Percentiles rank a stretch among this genome's conserved stretches.
These are phyloP conservation scores for Lutra lutra DNA, from an alignment of 2,797 vertebrate genomes.

Conservation along the genomic window DNA sequence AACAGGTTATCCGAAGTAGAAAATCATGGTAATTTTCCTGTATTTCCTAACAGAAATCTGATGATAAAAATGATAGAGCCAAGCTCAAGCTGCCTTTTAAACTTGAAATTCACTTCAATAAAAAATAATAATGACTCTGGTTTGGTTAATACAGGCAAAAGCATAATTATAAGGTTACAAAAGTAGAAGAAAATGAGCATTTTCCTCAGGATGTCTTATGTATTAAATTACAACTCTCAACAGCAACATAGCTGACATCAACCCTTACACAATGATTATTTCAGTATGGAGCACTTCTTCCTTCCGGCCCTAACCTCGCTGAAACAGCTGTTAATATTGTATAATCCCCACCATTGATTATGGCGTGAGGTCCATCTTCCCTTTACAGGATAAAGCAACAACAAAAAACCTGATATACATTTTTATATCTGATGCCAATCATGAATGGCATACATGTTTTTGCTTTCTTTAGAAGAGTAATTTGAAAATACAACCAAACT, in stretches of 20 bases:
- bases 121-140: slow-evolving; percentile 38
- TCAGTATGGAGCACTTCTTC: neutral
- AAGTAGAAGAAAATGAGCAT: neutral
- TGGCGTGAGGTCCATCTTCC: neutral
- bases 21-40: slow-evolving; percentile 5
- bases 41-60: neutral
- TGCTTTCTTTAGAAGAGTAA: neutral
- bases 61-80: neutral
- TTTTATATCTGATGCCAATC: neutral
- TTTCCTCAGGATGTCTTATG: slow-evolving; percentile 16
- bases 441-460: neutral
- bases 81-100: slow-evolving; percentile 31
- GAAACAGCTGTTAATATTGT: slow-evolving; percentile 8
- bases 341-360: neutral
- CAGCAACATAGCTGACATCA: slow-evolving; percentile 31
- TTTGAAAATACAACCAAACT: slow-evolving; percentile 24
- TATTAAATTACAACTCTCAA: slow-evolving; percentile 59
- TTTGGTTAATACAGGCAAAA: slow-evolving; percentile 53
- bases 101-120: slow-evolving; percentile 44
- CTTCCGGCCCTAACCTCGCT: neutral
- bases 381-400: neutral
- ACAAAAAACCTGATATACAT: neutral
- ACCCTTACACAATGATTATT: neutral
- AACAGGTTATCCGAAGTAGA: neutral
- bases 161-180: slow-evolving; percentile 48